A percentile compares a stretch with the other conserved stretches of the same genome.
Evolutionary conservation across 2,888 invertebrate genomes (phyloP).

Genomic region (Heliothis peltigera): DNA sequence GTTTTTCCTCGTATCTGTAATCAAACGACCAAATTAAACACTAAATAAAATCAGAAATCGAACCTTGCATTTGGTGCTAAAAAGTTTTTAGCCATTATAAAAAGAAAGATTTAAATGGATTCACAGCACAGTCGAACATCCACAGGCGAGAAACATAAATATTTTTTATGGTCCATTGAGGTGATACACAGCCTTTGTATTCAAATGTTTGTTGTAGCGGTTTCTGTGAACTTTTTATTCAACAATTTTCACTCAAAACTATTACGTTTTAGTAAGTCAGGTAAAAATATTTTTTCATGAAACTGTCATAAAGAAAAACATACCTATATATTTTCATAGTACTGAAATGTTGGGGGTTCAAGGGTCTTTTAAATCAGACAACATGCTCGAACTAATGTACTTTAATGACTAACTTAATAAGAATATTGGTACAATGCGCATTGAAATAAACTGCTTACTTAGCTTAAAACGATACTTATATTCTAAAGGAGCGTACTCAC

Average conservation of each 20-base stretch:
- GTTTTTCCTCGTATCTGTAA: conserved; percentile 93
- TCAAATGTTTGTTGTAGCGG: conserved; percentile 88
- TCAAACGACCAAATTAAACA: conserved; percentile 31
- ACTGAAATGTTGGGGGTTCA: no score
- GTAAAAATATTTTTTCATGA: conserved; percentile 58
- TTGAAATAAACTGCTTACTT: no score
- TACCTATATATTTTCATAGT: conserved; percentile 31
- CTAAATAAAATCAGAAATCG: conserved; percentile 34
- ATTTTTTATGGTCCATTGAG: conserved; percentile 89
- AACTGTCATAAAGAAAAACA: conserved; percentile 42
- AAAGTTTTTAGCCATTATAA: conserved; percentile 75
- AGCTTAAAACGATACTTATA: no score
- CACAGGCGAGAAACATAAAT: conserved; percentile 87
- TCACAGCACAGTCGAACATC: conserved; percentile 80
- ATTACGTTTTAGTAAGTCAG: conserved; percentile 69
- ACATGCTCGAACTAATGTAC: no score
- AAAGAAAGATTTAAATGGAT: conserved; percentile 84
- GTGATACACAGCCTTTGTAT: conserved; percentile 89
- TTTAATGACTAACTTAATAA: no score
- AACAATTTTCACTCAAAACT: conserved; percentile 72
- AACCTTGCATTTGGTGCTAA: conserved; percentile 59
- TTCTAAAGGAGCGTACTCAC: no score
- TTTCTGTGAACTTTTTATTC: conserved; percentile 77
- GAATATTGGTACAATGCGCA: no score
- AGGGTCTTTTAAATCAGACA: no score